Percentiles rank a stretch among this genome's conserved stretches.
These are phyloP conservation scores for Pterois miles DNA, from an alignment of 2,797 vertebrate genomes.

Conservation along the genomic window DNA sequence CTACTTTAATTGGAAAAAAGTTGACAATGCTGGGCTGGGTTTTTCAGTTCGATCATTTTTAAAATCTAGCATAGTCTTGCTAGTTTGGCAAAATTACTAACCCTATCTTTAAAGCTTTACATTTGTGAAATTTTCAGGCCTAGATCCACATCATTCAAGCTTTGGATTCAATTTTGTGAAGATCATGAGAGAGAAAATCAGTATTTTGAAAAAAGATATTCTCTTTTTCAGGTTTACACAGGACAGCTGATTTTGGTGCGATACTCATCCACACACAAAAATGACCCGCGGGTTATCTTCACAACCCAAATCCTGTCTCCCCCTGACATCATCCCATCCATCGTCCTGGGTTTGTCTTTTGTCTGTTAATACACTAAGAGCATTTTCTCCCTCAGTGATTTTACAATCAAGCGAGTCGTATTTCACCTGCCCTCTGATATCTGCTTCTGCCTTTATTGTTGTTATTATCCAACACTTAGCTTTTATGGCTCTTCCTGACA, in stretches of 20 bases:
- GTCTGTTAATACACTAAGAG: constrained; percentile 83
- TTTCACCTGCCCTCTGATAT: constrained; percentile 83
- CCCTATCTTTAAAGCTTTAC: neutral
- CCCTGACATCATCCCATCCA: constrained; percentile 65
- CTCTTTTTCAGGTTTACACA: neutral
- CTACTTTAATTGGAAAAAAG: too few species aligned
- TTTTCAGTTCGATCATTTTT: too few species aligned
- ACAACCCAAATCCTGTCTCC: constrained; percentile 44
- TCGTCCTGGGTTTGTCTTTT: constrained; percentile 72
- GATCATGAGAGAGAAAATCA: neutral
- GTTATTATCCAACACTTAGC: constrained; percentile 86
- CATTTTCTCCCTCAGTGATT: constrained; percentile 83
- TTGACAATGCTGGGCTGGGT: too few species aligned
- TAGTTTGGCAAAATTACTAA: too few species aligned
- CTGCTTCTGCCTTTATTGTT: constrained; percentile 85
- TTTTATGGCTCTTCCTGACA: constrained; percentile 84
- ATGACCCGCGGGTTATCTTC: constrained; percentile 37
- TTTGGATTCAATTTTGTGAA: neutral
- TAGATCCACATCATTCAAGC: neutral
- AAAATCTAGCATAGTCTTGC: rapidly evolving
- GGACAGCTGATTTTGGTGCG: constrained; percentile 11
- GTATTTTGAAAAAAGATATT: constrained; percentile 1
- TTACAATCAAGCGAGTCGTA: constrained; percentile 82
- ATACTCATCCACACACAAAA: constrained; percentile 15
- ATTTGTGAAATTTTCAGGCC: neutral